phyloP scores from a whole-genome alignment of 2,888 invertebrate species.

The Cyclophora punctaria region DNA sequence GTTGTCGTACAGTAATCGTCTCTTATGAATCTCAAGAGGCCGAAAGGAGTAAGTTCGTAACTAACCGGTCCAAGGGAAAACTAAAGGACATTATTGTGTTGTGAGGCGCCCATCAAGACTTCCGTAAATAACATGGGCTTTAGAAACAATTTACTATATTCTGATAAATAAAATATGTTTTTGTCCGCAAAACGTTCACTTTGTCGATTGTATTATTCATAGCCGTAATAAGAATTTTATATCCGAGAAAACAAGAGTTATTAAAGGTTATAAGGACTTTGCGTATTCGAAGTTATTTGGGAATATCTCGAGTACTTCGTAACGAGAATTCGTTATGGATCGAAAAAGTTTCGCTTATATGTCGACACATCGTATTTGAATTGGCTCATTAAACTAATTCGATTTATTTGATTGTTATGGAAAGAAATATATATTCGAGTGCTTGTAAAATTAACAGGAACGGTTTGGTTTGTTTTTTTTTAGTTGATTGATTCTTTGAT shows the following conservation, averaged over 20 bases:
- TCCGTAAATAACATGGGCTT: conserved; percentile 29
- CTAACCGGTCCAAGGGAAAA: conserved; percentile 26
- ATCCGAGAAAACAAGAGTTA: conserved; percentile 15
- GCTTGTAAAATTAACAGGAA: not conserved
- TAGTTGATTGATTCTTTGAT: conserved; percentile 4
- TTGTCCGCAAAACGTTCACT: conserved; percentile 23
- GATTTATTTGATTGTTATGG: not conserved
- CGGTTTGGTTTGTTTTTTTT: too few relatives aligned
- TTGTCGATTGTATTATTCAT: conserved; percentile 30
- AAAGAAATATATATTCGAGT: not conserved
- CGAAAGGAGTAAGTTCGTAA: conserved; percentile 23
- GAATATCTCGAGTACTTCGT: conserved; percentile 4
- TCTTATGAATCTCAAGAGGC: conserved; percentile 30
- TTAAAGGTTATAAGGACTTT: conserved; percentile 14
- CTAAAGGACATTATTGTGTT: conserved; percentile 27
- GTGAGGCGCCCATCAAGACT: conserved; percentile 19
- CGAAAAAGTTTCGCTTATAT: conserved; percentile 1
- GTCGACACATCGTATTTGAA: not conserved
- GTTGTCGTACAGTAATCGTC: conserved; percentile 12
- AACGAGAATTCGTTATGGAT: conserved; percentile 3
- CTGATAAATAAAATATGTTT: conserved; percentile 37
- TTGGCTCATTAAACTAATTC: not conserved
- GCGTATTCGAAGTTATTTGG: conserved; percentile 4
- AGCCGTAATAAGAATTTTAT: conserved; percentile 28
- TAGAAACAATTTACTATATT: conserved; percentile 27